Percentiles rank a stretch among this genome's conserved stretches.
Evolutionary conservation across 2,797 vertebrate genomes (phyloP).

Genomic region (Manis javanica): DNA sequence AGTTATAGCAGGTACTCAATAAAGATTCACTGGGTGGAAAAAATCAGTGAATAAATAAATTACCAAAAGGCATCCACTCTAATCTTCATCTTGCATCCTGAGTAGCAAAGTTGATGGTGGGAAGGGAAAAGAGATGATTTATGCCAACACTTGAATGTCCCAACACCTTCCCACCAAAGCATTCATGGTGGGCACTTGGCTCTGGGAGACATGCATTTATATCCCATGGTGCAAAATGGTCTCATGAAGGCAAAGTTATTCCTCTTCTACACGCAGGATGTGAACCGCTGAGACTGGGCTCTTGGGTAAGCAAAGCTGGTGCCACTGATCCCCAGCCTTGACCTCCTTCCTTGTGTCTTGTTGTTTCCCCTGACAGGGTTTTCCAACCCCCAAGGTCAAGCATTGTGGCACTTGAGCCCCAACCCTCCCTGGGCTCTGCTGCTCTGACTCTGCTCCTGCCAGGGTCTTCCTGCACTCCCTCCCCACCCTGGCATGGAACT

Average conservation of each 20-base stretch:
- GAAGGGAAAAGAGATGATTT: background rate
- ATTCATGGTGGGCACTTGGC: background rate
- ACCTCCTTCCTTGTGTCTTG: background rate
- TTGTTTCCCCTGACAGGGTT: background rate
- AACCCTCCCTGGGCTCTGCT: accelerated
- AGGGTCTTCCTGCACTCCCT: accelerated
- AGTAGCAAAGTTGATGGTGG: background rate
- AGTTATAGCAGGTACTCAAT: background rate
- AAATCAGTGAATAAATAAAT: background rate
- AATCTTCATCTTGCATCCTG: background rate
- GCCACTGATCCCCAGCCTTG: background rate
- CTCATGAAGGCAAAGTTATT: background rate
- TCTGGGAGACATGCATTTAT: background rate
- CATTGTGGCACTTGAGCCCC: too few relatives aligned
- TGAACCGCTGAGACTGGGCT: accelerated
- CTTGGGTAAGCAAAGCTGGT: background rate
- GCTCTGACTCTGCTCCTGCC: background rate
- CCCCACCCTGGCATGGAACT: too few relatives aligned
- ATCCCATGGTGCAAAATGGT: background rate
- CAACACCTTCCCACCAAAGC: background rate
- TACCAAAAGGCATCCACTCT: background rate
- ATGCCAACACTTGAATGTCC: background rate
- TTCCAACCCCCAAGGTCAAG: background rate
- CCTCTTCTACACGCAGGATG: background rate
- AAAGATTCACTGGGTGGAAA: background rate